Evolutionary conservation across 2,113 vertebrate genomes (phyloP).

Genomic region (Hassar affinis): DNA sequence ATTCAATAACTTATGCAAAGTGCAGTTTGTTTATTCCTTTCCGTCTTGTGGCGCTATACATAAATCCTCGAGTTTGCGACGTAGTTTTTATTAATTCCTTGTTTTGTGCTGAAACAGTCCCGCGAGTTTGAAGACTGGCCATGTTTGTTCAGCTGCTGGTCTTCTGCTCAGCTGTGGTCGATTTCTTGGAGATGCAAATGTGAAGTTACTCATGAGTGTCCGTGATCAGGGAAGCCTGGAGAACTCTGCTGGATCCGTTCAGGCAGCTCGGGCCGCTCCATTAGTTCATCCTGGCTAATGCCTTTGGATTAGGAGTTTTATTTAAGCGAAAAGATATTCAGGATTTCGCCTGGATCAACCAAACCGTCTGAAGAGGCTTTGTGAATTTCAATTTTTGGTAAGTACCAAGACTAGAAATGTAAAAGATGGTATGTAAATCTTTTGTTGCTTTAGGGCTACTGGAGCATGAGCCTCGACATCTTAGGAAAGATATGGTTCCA

Average conservation of each 20-base stretch:
- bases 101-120: not conserved
- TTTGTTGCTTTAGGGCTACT: slow-evolving; percentile 27
- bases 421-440: slow-evolving; percentile 41
- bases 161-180: not conserved
- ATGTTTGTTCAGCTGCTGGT: not conserved
- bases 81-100: slow-evolving; percentile 6
- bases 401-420: slow-evolving; percentile 38
- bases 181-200: slow-evolving; percentile 40
- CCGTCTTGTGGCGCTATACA: slow-evolving; percentile 16
- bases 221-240: slow-evolving; percentile 29
- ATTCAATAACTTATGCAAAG: slow-evolving; percentile 43
- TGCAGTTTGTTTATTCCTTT: slow-evolving; percentile 29
- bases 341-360: slow-evolving; percentile 45
- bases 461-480: slow-evolving; percentile 35
- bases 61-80: slow-evolving; percentile 38
- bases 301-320: slow-evolving; percentile 41
- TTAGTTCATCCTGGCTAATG: slow-evolving; percentile 42
- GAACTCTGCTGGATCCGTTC: slow-evolving; percentile 11
- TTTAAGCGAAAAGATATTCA: slow-evolving; percentile 42
- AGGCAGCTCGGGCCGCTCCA: not conserved
- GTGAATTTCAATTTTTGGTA: slow-evolving; percentile 47
- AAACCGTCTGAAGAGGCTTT: slow-evolving; percentile 47
- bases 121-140: not conserved
- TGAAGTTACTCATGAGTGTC: slow-evolving; percentile 32
- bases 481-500: slow-evolving; percentile 16